phyloP scores from a whole-genome alignment of 2,888 invertebrate species.

The Hemicrepidius hirtus region DNA sequence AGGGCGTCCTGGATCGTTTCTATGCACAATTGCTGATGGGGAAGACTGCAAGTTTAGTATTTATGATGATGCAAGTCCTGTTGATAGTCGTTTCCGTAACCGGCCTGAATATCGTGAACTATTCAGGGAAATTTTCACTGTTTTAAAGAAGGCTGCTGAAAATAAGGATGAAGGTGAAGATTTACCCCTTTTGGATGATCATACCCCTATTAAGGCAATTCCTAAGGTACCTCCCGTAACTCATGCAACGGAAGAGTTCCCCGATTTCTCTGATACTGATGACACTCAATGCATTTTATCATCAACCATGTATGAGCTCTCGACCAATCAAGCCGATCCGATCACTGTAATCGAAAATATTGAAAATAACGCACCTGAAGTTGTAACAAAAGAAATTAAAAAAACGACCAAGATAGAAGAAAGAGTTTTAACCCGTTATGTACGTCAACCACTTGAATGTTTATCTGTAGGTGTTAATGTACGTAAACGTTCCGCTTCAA shows the following conservation, averaged over 20 bases:
- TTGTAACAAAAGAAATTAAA: constrained; percentile 64
- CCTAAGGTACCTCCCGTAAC: constrained; percentile 81
- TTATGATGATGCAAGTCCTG: constrained; percentile 84
- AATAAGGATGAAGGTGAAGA: constrained; percentile 88
- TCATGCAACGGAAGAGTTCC: constrained; percentile 79
- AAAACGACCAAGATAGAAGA: constrained; percentile 63
- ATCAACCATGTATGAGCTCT: constrained; percentile 83
- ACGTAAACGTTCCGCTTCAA: constrained; percentile 79
- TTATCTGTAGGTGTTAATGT: constrained; percentile 80
- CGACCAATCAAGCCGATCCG: constrained; percentile 81
- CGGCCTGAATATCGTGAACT: constrained; percentile 87
- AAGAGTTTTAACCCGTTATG: constrained; percentile 78
- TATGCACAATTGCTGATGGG: constrained; percentile 90
- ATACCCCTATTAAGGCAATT: constrained; percentile 68
- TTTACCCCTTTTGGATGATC: constrained; percentile 82
- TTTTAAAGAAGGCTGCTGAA: constrained; percentile 88
- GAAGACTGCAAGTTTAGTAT: constrained; percentile 91
- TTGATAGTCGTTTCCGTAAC: constrained; percentile 88
- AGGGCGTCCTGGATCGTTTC: constrained; percentile 84
- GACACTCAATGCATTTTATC: constrained; percentile 85
- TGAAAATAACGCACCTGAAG: constrained; percentile 69
- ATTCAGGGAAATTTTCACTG: constrained; percentile 89
- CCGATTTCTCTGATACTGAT: constrained; percentile 75
- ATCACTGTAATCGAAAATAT: constrained; percentile 75
- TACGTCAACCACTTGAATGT: constrained; percentile 85